Evolutionary conservation across 2,888 invertebrate species (phyloP), one percentile per base, ranked within the genome.

Genomic region (Eupithecia vulgata): DNA sequence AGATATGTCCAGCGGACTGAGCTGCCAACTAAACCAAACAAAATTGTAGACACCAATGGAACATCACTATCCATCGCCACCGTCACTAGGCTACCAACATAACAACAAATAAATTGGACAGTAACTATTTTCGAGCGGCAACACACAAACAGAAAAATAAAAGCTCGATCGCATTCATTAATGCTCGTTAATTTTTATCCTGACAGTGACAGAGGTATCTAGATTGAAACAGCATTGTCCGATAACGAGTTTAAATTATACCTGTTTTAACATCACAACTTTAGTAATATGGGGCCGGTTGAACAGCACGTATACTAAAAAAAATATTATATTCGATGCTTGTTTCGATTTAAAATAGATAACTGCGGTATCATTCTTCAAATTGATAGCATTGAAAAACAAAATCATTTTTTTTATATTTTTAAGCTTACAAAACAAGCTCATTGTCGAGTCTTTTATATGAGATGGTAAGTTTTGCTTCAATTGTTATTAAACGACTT

Each of bases 1-100:
- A 12, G 7, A 37, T 13, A 72, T 64, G 82, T 82, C 84, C 81
- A 80, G 68, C 76, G 75, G 81, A 80, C 82, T 80, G 65, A 45
- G 35, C 17, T 81, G 83, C 83, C 82, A 78, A 72, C 72, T 80
- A 82, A 81, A 83, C 85, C 85, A 86, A 87, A 86, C 84, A 67
- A 81, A 78, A 71, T 78, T 25, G 80, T 75, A 84, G 83, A 84
- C 84, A 74, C 77, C 64, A 77, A 67, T 68, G 64, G 75, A 70
- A 74, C 78, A 79, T 79, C 73, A 73, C 80, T 82, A 80, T 82
- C 81, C 75, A 79, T 78, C 84, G 84, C 81, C 52, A 52, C 52
- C 59, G 85, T 85, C 81, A 80, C 86, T 68, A 77, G 71, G 85
- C 80, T 82, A 85, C 84, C 13, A 61, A 10, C 79, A 78, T 80